phyloP scores from a whole-genome alignment of 2,888 invertebrate species.

The Xylota sylvarum region DNA sequence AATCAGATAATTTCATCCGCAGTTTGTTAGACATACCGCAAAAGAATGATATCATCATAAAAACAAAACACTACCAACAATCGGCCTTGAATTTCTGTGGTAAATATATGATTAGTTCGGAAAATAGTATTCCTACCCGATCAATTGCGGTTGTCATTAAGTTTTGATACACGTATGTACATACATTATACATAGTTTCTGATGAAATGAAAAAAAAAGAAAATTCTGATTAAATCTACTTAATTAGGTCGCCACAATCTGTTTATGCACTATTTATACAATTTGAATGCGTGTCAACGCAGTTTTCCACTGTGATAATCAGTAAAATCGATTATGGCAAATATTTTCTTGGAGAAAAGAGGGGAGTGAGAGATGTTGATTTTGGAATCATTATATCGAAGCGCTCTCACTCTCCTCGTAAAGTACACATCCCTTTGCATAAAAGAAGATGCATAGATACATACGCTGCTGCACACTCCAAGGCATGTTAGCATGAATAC shows the following conservation, averaged over 20 bases:
- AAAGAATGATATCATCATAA: slow-evolving; percentile 35
- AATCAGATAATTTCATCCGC: slow-evolving; percentile 7
- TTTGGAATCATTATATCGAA: not conserved
- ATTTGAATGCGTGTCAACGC: not conserved
- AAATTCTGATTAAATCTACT: slow-evolving; percentile 21
- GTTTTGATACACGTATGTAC: not conserved
- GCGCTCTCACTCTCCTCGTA: not conserved
- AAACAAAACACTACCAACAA: slow-evolving; percentile 4
- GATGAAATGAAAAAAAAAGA: not conserved
- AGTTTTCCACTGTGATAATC: not conserved
- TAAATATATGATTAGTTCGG: slow-evolving; percentile 27
- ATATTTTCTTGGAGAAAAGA: not conserved
- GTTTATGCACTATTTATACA: not conserved
- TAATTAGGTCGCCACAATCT: slow-evolving; percentile 10
- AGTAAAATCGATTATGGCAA: not conserved
- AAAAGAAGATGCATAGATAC: slow-evolving; percentile 40
- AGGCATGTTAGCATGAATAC: slow-evolving; percentile 21
- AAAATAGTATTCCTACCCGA: slow-evolving; percentile 6
- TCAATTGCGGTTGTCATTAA: slow-evolving; percentile 36
- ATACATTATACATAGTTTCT: not conserved
- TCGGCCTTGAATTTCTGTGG: slow-evolving; percentile 32
- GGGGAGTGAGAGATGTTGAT: not conserved
- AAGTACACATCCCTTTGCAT: slow-evolving; percentile 11
- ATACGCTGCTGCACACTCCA: slow-evolving; percentile 17
- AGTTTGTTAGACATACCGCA: slow-evolving; percentile 29